These are phyloP conservation scores for Asarcornis scutulata DNA, from an alignment of 2,113 vertebrate genomes.

Conservation along the genomic window DNA sequence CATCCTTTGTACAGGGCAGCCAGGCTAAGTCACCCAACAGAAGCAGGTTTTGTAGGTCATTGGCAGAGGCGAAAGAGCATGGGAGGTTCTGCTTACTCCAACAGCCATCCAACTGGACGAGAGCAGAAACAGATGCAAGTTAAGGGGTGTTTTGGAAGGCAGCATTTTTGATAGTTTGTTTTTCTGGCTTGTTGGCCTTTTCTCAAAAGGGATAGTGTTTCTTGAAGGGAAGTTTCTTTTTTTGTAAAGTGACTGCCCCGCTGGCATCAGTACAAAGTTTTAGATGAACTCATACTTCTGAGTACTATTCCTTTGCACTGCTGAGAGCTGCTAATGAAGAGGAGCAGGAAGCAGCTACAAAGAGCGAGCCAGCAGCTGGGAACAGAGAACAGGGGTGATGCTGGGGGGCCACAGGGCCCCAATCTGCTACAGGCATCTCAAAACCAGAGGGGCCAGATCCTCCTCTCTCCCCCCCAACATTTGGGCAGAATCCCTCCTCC, in stretches of 20 bases:
- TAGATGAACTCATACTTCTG: constrained; percentile 72
- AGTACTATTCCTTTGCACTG: constrained; percentile 5
- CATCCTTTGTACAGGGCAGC: background rate
- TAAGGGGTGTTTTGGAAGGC: constrained; percentile 19
- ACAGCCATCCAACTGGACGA: background rate
- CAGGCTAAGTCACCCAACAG: background rate
- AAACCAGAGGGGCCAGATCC: background rate
- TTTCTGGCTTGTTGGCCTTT: constrained; percentile 61
- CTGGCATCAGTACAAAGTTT: constrained; percentile 66
- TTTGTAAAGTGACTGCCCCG: constrained; percentile 45
- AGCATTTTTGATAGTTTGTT: constrained; percentile 63
- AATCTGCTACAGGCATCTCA: background rate
- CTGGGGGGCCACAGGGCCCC: background rate
- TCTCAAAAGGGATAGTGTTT: constrained; percentile 69
- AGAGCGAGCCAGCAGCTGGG: constrained; percentile 19
- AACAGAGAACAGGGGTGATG: background rate
- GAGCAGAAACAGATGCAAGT: constrained; percentile 7
- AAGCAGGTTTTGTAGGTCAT: constrained; percentile 11
- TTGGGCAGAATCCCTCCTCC: background rate
- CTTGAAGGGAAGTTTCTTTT: constrained; percentile 68
- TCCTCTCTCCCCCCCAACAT: background rate
- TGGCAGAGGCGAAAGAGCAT: background rate
- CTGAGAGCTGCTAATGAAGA: constrained; percentile 57
- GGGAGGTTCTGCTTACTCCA: background rate
- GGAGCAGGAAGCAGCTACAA: constrained; percentile 22